These are phyloP conservation scores for Pantelozetes paolii DNA, from an alignment of 2,888 invertebrate genomes.

Conservation along the genomic window DNA sequence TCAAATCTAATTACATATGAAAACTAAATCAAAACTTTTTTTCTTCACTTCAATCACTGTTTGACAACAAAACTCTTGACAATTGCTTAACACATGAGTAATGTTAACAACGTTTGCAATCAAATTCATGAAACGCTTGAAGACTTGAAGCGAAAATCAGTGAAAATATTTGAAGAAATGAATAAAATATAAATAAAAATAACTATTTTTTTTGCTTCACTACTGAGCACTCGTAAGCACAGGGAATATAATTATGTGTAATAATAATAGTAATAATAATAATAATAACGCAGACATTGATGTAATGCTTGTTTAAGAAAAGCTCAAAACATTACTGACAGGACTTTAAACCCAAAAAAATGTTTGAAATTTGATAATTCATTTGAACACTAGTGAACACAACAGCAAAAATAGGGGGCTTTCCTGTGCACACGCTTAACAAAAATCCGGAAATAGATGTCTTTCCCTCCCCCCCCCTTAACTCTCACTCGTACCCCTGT, in stretches of 20 bases:
- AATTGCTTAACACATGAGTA: background rate
- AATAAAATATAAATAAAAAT: too few species aligned
- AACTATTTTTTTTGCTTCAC: too few species aligned
- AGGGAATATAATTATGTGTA: background rate
- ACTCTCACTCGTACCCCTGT: background rate
- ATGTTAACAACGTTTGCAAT: background rate
- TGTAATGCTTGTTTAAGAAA: background rate
- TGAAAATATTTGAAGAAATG: too few species aligned
- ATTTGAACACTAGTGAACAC: background rate
- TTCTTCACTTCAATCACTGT: background rate
- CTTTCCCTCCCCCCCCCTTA: background rate
- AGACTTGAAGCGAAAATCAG: background rate
- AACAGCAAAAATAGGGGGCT: too few species aligned
- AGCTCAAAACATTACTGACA: background rate
- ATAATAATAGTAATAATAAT: background rate
- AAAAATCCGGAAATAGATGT: background rate
- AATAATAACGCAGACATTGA: background rate
- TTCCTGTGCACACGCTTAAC: background rate
- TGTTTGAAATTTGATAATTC: background rate
- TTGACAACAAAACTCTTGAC: constrained; percentile 1
- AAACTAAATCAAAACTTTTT: background rate
- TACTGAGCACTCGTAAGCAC: too few species aligned
- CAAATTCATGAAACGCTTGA: background rate
- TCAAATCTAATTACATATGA: background rate
- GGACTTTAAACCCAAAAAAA: background rate